Evolutionary conservation across 2,113 vertebrate genomes (phyloP), one percentile per base, ranked within the genome.

Genomic region (Rattus rattus): DNA sequence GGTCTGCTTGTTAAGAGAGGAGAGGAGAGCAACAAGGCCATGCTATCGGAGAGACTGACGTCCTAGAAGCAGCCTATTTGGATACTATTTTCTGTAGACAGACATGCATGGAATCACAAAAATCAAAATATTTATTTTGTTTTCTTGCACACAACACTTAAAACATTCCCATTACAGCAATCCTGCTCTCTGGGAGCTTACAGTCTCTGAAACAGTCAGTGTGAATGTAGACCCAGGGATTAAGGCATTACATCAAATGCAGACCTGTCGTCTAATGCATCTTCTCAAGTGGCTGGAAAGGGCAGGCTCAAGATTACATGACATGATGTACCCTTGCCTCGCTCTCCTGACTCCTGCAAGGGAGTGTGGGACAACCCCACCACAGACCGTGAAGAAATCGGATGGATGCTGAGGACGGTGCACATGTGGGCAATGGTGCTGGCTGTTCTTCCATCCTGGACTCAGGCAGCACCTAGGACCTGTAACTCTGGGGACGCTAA

Each of bases 81-180:
- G 61, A 17, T 28, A 52, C 6, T 73, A 85, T 39, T 83, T 33
- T 96, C 43, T 63, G 24, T 75, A 76, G 89, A 96, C 80, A 96
- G 69, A 92, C 65, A 83, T 54, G 63, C 36, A 70, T 28, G 88
- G 84, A 96, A 95, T 97, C 96, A 97, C 97, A 97, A 97, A 97
- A 97, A 97, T 98, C 97, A 97, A 97, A 97, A 88, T 94, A 97
- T 98, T 98, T 98, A 98, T 98, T 98, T 94, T 97, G 96, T 97
- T 98, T 94, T 91, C 97, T 97, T 92, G 88, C 90, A 97, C 95
- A 96, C 80, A 96, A 97, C 91, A 96, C 73, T 98, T 97, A 96
- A 90, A 96, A 97, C 91, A 94, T 87, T 95, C 90, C 92, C 83
- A 72, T 92, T 90, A 94, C 33, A 97, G 92, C 95, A 97, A 85